Conservation (phyloP, 2,888 invertebrate genomes). For the Rhamnusium bicolor region DNA sequence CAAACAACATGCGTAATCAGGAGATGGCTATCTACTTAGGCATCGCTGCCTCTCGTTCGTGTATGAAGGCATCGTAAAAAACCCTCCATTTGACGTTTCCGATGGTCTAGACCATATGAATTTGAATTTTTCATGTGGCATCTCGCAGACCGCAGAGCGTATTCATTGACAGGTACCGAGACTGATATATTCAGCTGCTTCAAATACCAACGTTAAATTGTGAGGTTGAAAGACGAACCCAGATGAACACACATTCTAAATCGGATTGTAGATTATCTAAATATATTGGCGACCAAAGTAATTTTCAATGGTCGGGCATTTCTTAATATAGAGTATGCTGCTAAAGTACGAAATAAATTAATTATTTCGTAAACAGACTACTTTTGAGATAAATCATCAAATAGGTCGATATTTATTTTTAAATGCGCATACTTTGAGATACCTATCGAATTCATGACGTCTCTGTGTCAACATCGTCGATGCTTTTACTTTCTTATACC, state of each 20-base stretch:
- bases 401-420: too few species aligned
- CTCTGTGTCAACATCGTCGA: too few species aligned
- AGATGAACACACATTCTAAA: constrained; percentile 20
- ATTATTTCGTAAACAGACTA: too few species aligned
- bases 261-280: constrained; percentile 20
- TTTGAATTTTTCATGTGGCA: constrained; percentile 30
- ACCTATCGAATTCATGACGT: too few species aligned
- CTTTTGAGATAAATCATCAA: too few species aligned
- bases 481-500: too few species aligned
- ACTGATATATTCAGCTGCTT: constrained; percentile 29
- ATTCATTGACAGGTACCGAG: constrained; percentile 27
- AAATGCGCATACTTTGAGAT: too few species aligned
- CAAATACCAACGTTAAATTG: constrained; percentile 22
- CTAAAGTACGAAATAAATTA: too few species aligned
- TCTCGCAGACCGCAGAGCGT: constrained; percentile 1
- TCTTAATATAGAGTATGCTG: too few species aligned
- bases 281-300: not conserved
- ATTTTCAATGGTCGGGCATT: not conserved
- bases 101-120: constrained; percentile 37
- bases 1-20: constrained; percentile 60
- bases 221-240: not conserved
- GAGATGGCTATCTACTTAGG: constrained; percentile 50
- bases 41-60: constrained; percentile 26
- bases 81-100: constrained; percentile 45
- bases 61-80: constrained; percentile 43